phyloP scores from a whole-genome alignment of 2,888 invertebrate genomes.

The Arge pagana region DNA sequence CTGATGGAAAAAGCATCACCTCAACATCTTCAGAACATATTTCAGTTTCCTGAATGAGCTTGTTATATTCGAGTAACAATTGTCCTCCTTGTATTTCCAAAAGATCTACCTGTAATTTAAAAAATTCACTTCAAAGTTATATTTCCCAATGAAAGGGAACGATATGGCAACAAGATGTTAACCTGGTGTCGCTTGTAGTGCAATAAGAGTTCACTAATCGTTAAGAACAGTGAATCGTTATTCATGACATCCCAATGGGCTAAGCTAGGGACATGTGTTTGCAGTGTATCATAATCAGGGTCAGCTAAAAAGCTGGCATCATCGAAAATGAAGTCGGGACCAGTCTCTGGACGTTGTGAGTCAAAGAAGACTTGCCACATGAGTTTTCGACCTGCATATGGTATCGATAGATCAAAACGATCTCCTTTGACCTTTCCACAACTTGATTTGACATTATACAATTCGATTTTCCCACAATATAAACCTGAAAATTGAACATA shows the following conservation, averaged over 20 bases:
- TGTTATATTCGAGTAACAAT: slow-evolving; percentile 68
- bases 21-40: slow-evolving; percentile 68
- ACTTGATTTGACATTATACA: slow-evolving; percentile 33
- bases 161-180: slow-evolving; percentile 29
- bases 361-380: slow-evolving; percentile 76
- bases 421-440: slow-evolving; percentile 54
- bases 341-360: slow-evolving; percentile 65
- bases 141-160: background rate
- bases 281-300: slow-evolving; percentile 63
- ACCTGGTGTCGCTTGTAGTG: slow-evolving; percentile 71
- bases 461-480: slow-evolving; percentile 31
- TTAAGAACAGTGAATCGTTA: slow-evolving; percentile 64
- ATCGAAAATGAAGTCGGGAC: slow-evolving; percentile 77
- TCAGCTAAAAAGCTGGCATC: slow-evolving; percentile 69
- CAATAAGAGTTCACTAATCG: slow-evolving; percentile 66
- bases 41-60: slow-evolving; percentile 63
- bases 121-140: background rate
- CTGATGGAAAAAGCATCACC: slow-evolving; percentile 65
- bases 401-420: slow-evolving; percentile 69
- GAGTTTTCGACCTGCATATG: slow-evolving; percentile 70
- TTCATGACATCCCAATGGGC: slow-evolving; percentile 69
- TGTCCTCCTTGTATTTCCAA: slow-evolving; percentile 62
- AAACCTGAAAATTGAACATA: slow-evolving; percentile 36
- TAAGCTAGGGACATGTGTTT: slow-evolving; percentile 64
- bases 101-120: slow-evolving; percentile 56